phyloP scores from a whole-genome alignment of 2,888 invertebrate species.

The Thysanoteuthis rhombus region DNA sequence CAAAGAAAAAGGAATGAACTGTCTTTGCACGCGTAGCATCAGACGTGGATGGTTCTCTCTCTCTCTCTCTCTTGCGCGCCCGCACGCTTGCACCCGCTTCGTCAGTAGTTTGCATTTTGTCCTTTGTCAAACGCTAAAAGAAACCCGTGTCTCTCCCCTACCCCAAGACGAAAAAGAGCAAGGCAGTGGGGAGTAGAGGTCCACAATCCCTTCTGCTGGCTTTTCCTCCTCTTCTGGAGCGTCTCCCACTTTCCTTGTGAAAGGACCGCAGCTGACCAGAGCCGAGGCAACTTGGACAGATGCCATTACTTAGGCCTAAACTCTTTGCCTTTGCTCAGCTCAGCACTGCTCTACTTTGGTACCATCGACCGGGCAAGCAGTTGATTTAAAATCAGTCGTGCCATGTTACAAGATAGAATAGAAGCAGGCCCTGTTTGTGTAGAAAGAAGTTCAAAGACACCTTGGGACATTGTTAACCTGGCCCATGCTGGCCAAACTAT shows the following conservation, averaged over 20 bases:
- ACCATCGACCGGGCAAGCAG: neutral
- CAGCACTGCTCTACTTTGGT: too few species aligned
- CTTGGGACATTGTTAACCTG: slow-evolving; percentile 12
- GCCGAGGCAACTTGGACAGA: neutral
- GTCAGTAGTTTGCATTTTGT: neutral
- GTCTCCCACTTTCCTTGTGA: neutral
- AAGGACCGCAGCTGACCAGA: neutral
- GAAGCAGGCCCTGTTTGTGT: neutral
- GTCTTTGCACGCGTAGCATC: neutral
- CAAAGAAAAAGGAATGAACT: neutral
- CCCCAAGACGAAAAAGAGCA: neutral
- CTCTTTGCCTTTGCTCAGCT: neutral
- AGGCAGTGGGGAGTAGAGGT: neutral
- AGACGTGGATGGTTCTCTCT: neutral
- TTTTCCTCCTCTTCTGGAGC: neutral
- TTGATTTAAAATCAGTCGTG: neutral
- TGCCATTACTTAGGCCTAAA: neutral
- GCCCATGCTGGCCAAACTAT: neutral
- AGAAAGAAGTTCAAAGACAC: neutral
- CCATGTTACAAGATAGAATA: neutral
- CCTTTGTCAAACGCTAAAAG: neutral
- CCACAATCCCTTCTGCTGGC: neutral
- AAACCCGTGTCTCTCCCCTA: neutral
- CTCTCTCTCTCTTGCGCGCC: neutral
- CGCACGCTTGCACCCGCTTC: neutral